Base-by-base conservation (phyloP, 2,888 invertebrate genomes). In the Hypercompe scribonia region DNA sequence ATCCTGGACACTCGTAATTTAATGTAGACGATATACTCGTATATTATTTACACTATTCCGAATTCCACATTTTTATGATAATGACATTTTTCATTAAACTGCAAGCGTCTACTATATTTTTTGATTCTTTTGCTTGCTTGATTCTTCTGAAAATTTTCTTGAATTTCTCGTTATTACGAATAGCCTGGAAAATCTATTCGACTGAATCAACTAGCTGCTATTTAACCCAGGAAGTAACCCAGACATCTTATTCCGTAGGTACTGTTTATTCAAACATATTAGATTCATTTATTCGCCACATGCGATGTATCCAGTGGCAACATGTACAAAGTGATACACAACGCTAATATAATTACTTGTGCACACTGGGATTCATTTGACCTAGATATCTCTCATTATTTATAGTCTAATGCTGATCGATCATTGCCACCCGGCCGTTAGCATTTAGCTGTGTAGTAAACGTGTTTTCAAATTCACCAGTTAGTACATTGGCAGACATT, bases 361-460 rank as follows among this genome's bases (percentile, higher is more conserved):
- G 21, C 66, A 70, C 66, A 69, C 77, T 73, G 69, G 71, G 71
- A 76, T 76, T 69, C 73, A 65, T 69, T 72, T 87, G 87, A 85
- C 89, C 89, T 72, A 89, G 79, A 84, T 87, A 81, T 81, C 69
- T 73, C 81, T 76, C 75, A 84, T 80, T 87, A 88, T 82, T 81
- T 81, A 84, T 85, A 86, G 82, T 77, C 76, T 75, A 68, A 68
- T 73, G 80, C 80, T 84, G 84, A 86, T 88, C 88, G 88, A 90
- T 90, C 90, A 88, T 88, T 89, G 87, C 90, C 90, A 89, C 89
- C 88, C 89, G 90, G 90, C 86, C 90, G 88, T 89, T 90, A 90
- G 89, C 90, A 89, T 90, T 87, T 88, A 86, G 87, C 83, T 86
- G 87, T 83, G 81, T 86, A 81, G 75, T 72, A 78, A 77, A 79